phyloP scores from a whole-genome alignment of 2,888 invertebrate genomes.

The Penaeus monodon region DNA sequence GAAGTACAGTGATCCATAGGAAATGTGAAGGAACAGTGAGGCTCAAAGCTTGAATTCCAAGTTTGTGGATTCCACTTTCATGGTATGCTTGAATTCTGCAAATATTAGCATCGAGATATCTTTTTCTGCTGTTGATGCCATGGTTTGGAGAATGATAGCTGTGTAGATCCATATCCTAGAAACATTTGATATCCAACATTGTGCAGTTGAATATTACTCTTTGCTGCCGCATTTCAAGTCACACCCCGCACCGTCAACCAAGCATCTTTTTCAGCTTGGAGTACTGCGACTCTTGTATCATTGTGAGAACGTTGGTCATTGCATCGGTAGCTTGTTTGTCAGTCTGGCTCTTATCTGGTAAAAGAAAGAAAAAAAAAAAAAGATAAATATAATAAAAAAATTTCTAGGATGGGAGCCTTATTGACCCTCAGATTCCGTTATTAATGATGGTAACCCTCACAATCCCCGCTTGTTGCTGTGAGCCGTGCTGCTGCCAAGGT shows the following conservation, averaged over 20 bases:
- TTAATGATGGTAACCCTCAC: slow-evolving; percentile 24
- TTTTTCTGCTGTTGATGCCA: slow-evolving; percentile 31
- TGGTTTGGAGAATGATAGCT: slow-evolving; percentile 44
- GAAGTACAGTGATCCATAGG: slow-evolving; percentile 26
- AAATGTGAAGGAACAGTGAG: slow-evolving; percentile 36
- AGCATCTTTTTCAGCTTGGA: slow-evolving; percentile 44
- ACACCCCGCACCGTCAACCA: slow-evolving; percentile 47
- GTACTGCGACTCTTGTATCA: slow-evolving; percentile 42
- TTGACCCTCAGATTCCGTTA: not conserved
- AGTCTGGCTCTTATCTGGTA: slow-evolving; percentile 2
- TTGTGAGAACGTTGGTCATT: slow-evolving; percentile 28
- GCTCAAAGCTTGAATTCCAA: slow-evolving; percentile 48
- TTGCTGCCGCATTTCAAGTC: slow-evolving; percentile 54
- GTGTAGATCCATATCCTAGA: slow-evolving; percentile 51
- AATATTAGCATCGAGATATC: slow-evolving; percentile 24
- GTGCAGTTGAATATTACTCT: slow-evolving; percentile 55
- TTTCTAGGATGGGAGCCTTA: too few relatives aligned
- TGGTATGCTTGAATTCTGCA: slow-evolving; percentile 34
- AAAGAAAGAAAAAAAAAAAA: too few relatives aligned
- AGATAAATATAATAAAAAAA: too few relatives aligned
- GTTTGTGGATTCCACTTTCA: slow-evolving; percentile 35
- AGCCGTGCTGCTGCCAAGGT: slow-evolving; percentile 56
- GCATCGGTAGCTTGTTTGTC: not conserved
- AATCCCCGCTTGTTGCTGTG: slow-evolving; percentile 58
- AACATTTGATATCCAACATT: slow-evolving; percentile 55